Evolutionary conservation across 2,113 vertebrate species (phyloP).

Genomic region (Spermophilus dauricus): DNA sequence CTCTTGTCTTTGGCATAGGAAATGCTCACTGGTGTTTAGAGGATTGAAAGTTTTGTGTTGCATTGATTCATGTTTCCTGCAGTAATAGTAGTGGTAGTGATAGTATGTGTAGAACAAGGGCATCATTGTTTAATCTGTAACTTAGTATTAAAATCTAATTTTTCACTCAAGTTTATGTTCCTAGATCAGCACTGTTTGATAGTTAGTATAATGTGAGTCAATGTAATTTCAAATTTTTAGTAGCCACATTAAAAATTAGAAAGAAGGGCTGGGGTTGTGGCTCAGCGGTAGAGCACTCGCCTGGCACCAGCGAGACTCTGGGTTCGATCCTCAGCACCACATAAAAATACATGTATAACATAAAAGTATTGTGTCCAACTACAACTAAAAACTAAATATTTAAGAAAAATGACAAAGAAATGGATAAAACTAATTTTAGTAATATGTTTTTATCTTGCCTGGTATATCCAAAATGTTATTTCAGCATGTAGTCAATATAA

Average conservation of each 20-base stretch:
- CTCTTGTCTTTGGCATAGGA: not conserved
- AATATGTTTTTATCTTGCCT: not conserved
- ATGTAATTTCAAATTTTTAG: constrained; percentile 12
- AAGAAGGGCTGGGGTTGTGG: too few species aligned
- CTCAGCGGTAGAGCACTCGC: too few species aligned
- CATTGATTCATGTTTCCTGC: not conserved
- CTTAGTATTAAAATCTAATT: constrained; percentile 56
- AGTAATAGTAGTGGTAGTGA: not conserved
- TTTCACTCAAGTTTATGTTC: constrained; percentile 4
- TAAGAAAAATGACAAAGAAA: not conserved
- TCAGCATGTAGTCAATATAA: constrained; percentile 38
- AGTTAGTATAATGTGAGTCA: not conserved
- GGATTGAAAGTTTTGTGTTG: not conserved
- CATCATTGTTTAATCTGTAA: not conserved
- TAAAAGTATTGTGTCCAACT: too few species aligned
- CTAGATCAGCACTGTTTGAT: not conserved
- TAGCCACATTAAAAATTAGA: not conserved
- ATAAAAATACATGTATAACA: too few species aligned
- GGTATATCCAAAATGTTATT: constrained; percentile 14
- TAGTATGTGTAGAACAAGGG: not conserved
- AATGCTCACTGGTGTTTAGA: not conserved
- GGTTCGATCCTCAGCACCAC: too few species aligned
- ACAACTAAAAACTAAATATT: too few species aligned
- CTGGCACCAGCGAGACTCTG: too few species aligned
- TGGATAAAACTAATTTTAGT: not conserved